Evolutionary conservation across 2,113 vertebrate genomes (phyloP).

Genomic region (Caracal caracal): DNA sequence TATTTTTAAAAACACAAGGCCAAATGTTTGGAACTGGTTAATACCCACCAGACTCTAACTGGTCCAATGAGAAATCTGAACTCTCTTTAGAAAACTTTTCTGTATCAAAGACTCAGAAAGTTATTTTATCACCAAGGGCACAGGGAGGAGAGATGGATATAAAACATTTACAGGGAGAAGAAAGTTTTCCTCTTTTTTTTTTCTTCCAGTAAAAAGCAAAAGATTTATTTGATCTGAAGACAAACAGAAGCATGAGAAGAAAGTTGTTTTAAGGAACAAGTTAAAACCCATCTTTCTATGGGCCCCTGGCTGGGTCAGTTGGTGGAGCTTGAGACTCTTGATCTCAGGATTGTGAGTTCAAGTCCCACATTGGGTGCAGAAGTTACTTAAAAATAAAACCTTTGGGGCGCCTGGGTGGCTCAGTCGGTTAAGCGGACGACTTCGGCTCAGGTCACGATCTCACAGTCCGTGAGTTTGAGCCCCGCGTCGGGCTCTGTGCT

Average conservation of each 20-base stretch:
- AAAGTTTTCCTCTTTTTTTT: not conserved
- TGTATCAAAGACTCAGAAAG: not conserved
- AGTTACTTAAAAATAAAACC: too few species aligned
- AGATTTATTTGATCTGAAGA: not conserved
- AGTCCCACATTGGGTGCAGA: too few species aligned
- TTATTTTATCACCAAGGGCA: not conserved
- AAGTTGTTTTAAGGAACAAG: not conserved
- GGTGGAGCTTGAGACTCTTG: too few species aligned
- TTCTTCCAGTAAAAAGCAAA: not conserved
- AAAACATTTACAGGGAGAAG: not conserved
- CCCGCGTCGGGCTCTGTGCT: too few species aligned
- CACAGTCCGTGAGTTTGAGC: too few species aligned
- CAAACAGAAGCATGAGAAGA: not conserved
- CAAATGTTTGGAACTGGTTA: not conserved
- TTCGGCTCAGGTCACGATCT: too few species aligned
- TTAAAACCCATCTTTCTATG: not conserved
- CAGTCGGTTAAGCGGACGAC: too few species aligned
- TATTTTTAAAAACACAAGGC: not conserved
- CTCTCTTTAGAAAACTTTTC: not conserved
- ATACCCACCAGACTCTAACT: not conserved
- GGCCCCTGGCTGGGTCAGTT: too few species aligned
- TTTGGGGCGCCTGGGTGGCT: too few species aligned
- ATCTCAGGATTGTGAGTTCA: too few species aligned
- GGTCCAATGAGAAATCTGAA: constrained; percentile 19
- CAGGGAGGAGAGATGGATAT: not conserved